phyloP scores from a whole-genome alignment of 2,113 vertebrate genomes.

The Deroptyus accipitrinus region DNA sequence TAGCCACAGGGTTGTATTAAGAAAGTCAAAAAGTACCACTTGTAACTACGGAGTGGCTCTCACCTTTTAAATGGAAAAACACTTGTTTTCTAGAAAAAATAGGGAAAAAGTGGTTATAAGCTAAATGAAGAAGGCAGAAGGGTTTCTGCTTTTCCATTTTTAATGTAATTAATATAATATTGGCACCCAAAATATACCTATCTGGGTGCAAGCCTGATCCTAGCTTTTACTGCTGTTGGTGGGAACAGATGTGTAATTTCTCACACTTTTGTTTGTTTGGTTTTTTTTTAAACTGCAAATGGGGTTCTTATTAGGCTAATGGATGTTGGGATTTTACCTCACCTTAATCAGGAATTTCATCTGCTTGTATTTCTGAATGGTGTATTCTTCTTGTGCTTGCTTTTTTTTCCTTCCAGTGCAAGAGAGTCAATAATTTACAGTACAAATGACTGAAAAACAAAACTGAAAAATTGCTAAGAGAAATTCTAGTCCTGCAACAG shows the following conservation, averaged over 20 bases:
- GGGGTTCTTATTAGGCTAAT: constrained; percentile 51
- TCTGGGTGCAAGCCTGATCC: constrained; percentile 33
- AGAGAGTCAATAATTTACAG: background rate
- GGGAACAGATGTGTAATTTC: constrained; percentile 27
- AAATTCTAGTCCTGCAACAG: background rate
- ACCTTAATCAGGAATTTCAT: constrained; percentile 35
- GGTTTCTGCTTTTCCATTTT: constrained; percentile 58
- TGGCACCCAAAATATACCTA: constrained; percentile 36
- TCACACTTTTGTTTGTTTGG: constrained; percentile 48
- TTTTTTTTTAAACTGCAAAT: background rate
- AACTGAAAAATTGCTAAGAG: background rate
- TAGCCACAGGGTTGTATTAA: constrained; percentile 69
- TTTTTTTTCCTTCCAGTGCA: background rate
- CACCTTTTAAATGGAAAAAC: constrained; percentile 67
- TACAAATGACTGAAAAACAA: background rate
- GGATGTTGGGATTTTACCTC: constrained; percentile 25
- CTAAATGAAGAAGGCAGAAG: constrained; percentile 59
- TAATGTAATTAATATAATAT: constrained; percentile 55
- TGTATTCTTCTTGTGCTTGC: background rate
- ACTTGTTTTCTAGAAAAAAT: constrained; percentile 55
- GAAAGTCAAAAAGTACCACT: constrained; percentile 69
- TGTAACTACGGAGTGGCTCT: constrained; percentile 66
- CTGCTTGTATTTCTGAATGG: constrained; percentile 2
- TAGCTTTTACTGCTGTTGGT: background rate
- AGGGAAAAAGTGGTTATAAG: constrained; percentile 30